phyloP scores from a whole-genome alignment of 2,888 invertebrate species.

The Conus canariensis region DNA sequence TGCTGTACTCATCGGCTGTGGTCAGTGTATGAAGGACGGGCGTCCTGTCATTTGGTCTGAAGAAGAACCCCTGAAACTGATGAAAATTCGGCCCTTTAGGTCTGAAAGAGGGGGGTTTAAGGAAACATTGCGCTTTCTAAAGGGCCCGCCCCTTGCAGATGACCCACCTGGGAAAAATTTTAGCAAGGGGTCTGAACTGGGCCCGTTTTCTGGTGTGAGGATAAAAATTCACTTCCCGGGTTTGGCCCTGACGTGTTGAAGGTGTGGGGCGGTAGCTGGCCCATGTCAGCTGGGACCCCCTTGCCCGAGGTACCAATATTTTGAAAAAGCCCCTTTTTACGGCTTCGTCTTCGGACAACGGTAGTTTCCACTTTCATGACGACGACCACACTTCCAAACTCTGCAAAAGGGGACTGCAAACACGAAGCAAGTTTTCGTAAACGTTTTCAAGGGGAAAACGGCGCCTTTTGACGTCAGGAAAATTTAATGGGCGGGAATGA shows the following conservation, averaged over 20 bases:
- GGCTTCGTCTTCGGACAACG: not conserved
- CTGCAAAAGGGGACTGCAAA: conserved; percentile 31
- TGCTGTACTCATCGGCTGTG: not conserved
- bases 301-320: conserved; percentile 17
- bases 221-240: not conserved
- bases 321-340: conserved; percentile 1
- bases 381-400: conserved; percentile 20
- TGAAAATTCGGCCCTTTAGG: not conserved
- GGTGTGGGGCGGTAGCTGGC: conserved; percentile 12
- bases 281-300: not conserved
- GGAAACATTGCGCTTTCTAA: not conserved
- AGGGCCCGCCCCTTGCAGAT: not conserved
- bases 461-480: too few relatives aligned
- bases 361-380: conserved; percentile 28
- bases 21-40: not conserved
- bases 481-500: too few relatives aligned
- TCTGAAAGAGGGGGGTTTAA: not conserved
- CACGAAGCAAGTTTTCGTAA: too few relatives aligned
- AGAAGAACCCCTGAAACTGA: not conserved
- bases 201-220: not conserved
- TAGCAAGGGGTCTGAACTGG: not conserved
- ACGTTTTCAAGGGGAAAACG: too few relatives aligned
- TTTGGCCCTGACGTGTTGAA: not conserved
- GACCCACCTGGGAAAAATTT: not conserved
- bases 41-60: not conserved